Evolutionary conservation across 1,140 invertebrate species (phyloP), one percentile per base, ranked within the genome.

Genomic region (Drosophila carrolli): DNA sequence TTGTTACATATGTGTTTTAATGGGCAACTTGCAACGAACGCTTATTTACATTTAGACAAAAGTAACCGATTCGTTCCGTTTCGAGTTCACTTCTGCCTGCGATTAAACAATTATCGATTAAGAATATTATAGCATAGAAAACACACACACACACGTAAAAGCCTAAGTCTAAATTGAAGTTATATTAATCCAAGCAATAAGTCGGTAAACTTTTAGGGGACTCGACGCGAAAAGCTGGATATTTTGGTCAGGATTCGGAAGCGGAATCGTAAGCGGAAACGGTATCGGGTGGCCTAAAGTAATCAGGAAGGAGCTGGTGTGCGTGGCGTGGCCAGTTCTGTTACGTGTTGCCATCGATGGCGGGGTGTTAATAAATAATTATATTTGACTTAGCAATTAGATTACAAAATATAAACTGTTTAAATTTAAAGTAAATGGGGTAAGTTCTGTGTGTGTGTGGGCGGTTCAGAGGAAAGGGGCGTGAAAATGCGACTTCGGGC

Each of bases 41-140:
- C 76, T 56, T 81, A 77, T 81, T 81, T 81, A 81, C 78, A 81
- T 19, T 37, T 29, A 43, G 65, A 58, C 65, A 75, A 59, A 71
- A 63, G 57, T 48, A 47, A 43, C 60, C 29, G 76, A 44, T 27
- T 16, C 10, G 40, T 29, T 50, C n/a, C 38, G 46, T 40, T 40
- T 50, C 48, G 29, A 51, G 19, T 27, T 62, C 55, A 13, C 32
- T 29, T 68, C 23, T 55, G 53, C 14, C 23, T 41, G 43, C 48
- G 38, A 35, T 56, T 38, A 44, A 68, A 60, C 60, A 77, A 68
- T 68, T 78, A 77, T 51, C 35, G 46, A 46, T 75, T 76, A 76
- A 59, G 37, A 11, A 76, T 75, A 63, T 54, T 68, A 46, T 77
- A 68, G 40, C 37, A 61, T 44, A 70, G 55, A 77, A 55, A 57